These are phyloP conservation scores for Psittacula derbiana DNA, from an alignment of 2,797 vertebrate genomes.

Conservation along the genomic window DNA sequence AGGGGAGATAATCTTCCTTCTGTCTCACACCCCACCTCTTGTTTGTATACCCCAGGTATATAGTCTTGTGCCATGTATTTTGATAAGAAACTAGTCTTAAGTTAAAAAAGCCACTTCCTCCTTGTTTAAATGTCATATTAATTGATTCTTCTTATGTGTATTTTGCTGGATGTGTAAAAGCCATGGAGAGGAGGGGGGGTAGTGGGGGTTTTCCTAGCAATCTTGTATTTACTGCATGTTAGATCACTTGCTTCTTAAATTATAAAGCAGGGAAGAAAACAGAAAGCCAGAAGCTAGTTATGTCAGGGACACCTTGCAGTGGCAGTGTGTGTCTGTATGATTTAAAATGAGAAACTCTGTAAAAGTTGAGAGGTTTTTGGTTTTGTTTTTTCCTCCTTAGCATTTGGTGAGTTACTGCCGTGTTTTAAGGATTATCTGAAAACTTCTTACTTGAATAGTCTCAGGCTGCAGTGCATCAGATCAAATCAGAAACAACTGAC, in stretches of 20 bases:
- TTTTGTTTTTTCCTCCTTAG: neutral
- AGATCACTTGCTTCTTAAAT: neutral
- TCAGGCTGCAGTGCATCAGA: neutral
- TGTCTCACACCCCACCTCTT: neutral
- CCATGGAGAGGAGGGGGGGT: neutral
- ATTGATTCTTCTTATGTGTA: neutral
- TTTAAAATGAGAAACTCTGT: neutral
- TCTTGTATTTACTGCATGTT: neutral
- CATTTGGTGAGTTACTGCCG: neutral
- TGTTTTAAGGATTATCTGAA: neutral
- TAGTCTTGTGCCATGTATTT: neutral
- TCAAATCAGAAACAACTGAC: neutral
- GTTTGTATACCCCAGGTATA: neutral
- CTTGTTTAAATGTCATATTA: neutral
- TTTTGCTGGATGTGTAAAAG: neutral
- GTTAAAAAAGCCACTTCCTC: neutral
- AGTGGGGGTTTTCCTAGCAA: accelerated
- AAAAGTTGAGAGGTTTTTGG: neutral
- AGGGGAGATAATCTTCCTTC: neutral
- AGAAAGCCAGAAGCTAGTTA: neutral
- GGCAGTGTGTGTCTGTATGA: neutral
- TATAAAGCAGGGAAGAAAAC: neutral
- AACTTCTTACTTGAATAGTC: neutral
- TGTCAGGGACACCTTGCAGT: neutral
- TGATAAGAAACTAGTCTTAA: neutral